Percentiles rank a stretch among this genome's conserved stretches.
Conservation (phyloP, 2,113 vertebrate genomes). For the Lycocorax pyrrhopterus region DNA sequence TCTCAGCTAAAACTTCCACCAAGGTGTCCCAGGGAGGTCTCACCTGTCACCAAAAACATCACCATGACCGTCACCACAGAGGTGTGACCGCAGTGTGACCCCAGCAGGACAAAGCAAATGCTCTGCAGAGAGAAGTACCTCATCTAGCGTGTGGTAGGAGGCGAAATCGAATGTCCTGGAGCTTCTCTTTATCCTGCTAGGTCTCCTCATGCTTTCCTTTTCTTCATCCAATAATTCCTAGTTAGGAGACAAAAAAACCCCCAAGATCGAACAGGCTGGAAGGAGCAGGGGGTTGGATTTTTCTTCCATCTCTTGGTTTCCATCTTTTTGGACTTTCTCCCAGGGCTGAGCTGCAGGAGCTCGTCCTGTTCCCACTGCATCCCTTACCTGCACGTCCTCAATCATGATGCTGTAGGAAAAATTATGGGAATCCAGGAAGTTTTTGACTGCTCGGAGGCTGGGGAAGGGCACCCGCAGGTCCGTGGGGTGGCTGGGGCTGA, state of each 20-base stretch:
- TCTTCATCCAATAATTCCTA: slow-evolving; percentile 82
- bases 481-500: slow-evolving; percentile 51
- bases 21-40: not conserved
- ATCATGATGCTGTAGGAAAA: slow-evolving; percentile 83
- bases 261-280: not conserved
- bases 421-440: slow-evolving; percentile 70
- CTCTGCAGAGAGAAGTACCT: slow-evolving; percentile 67
- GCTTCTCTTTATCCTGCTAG: slow-evolving; percentile 65
- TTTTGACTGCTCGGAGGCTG: slow-evolving; percentile 72
- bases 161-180: slow-evolving; percentile 74
- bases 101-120: accelerated
- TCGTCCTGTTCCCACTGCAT: accelerated
- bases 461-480: slow-evolving; percentile 80
- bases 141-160: slow-evolving; percentile 80
- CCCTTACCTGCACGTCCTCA: slow-evolving; percentile 83
- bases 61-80: accelerated
- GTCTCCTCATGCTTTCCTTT: slow-evolving; percentile 68
- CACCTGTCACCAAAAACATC: accelerated
- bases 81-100: not conserved
- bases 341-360: not conserved
- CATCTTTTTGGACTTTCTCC: not conserved
- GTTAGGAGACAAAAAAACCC: not conserved
- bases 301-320: not conserved
- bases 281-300: not conserved
- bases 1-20: not conserved